Base-by-base conservation (phyloP, 2,888 invertebrate genomes). In the Cheilosia urbana region DNA sequence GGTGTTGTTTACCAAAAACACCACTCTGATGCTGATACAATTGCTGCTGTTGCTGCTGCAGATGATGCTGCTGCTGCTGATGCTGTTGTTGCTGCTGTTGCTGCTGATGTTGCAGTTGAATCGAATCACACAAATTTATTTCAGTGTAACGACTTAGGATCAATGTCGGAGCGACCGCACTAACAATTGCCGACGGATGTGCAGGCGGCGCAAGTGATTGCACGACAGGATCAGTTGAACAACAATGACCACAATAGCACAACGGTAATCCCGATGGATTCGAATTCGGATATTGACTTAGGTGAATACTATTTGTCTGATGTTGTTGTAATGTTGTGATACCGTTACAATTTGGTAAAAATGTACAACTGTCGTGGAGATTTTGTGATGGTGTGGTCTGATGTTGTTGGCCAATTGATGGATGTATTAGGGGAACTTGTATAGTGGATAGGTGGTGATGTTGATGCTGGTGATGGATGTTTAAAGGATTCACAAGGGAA, bases 71-170 rank as follows among this genome's bases (percentile, higher is more conserved):
- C 30, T 83, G 87, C 45, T 72, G 87, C 49, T 87, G 88, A 30
- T 87, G 83, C 60, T 83, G 82, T 79, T 83, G 89, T 72, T 88
- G 89, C 87, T 89, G 89, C 77, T 79, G 87, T 24, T 88, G 87
- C 87, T 91, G 90, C 87, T 89, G 90, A 88, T 91, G 89, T 89
- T 90, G 89, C 89, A 90, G 88, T 89, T 80, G 76, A 55, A 87
- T 73, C 17, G 88, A 87, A 87, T 89, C 89, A 78, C 89, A 89
- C 76, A 89, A 82, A 87, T 89, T 89, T 58, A 89, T 89, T 88
- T 89, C 89, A 49, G 89, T 89, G 69, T 89, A 89, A 75, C 89
- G 89, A 87, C 88, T 89, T 62, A 89, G 65, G 57, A 89, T 88
- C 65, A 89, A 83, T 58, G 89, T 88, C n/a, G 89, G 88, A 63